Evolutionary conservation across 1,140 invertebrate species (phyloP), one percentile per base, ranked within the genome.

Genomic region (Apis laboriosa): DNA sequence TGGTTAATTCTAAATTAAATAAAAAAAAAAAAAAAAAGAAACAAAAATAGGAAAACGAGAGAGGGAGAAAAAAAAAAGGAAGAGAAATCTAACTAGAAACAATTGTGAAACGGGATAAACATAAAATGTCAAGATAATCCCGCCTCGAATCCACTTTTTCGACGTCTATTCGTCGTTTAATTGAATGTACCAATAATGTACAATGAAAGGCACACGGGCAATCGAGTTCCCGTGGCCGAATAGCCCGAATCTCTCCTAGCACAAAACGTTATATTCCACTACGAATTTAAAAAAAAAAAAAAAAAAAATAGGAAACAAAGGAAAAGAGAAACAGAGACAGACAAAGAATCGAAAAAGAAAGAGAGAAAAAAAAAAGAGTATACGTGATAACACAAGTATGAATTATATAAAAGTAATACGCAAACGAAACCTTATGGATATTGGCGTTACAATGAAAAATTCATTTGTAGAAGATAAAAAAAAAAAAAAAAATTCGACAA

Each of bases 361-460:
- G 58, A 19, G 34, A 51, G 8, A 13, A 3, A 55, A 8, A 66
- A 13, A 13, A 9, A n/a, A 15, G 8, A 17, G 21, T 21, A 17
- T 17, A 24, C 12, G 28, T 9, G 70, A 17, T 70, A 58, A 68
- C 43, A 17, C 9, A 17, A 64, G 61, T 64, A 34, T 19, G 24
- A 51, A 64, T 76, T 64, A 76, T 24, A 60, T 64, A 21, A n/a
- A 15, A 15, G 73, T 28, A 34, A 61, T 43, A 51, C n/a, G 58
- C 17, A 15, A 63, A 64, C 24, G 12, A 76, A 76, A 76, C 60
- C 9, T 21, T 4, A 9, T 43, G 28, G 28, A 77, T 56, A 67
- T 77, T 34, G 75, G 55, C 7, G 66, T 60, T 49, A 28, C 55
- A 24, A 70, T 68, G 66, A 60, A 70, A 78, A 70, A 60, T 34